A percentile compares a stretch with the other conserved stretches of the same genome.
Conservation (phyloP, 2,113 vertebrate species). For the Petroica traversi region DNA sequence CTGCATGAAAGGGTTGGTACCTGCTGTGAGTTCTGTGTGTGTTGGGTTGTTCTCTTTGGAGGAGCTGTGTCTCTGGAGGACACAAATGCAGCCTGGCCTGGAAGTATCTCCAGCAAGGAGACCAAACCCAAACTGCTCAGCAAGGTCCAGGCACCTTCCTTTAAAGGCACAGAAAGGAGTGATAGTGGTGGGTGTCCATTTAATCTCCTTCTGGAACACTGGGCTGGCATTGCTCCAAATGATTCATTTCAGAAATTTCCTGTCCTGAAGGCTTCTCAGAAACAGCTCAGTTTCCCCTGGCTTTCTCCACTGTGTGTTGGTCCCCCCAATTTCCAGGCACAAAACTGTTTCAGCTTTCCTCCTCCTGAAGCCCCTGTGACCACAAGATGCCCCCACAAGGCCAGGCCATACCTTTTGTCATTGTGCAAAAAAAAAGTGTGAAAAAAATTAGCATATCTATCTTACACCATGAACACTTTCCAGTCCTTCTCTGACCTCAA, state of each 20-base stretch:
- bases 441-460: not conserved
- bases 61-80: not conserved
- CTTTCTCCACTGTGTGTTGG: not conserved
- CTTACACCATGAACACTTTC: not conserved
- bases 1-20: fast-evolving
- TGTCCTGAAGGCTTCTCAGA: not conserved
- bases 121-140: not conserved
- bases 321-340: not conserved
- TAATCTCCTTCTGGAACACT: not conserved
- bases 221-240: not conserved
- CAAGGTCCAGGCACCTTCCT: not conserved
- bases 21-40: fast-evolving
- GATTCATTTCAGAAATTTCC: not conserved
- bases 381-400: fast-evolving
- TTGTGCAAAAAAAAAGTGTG: not conserved
- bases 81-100: not conserved
- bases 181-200: not conserved
- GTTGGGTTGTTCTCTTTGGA: not conserved
- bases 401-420: not conserved
- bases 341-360: not conserved
- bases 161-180: not conserved
- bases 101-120: not conserved
- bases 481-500: not conserved
- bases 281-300: not conserved
- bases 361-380: fast-evolving